These are phyloP conservation scores for Azorinus chamasolen DNA, from an alignment of 2,888 invertebrate genomes.

Conservation along the genomic window DNA sequence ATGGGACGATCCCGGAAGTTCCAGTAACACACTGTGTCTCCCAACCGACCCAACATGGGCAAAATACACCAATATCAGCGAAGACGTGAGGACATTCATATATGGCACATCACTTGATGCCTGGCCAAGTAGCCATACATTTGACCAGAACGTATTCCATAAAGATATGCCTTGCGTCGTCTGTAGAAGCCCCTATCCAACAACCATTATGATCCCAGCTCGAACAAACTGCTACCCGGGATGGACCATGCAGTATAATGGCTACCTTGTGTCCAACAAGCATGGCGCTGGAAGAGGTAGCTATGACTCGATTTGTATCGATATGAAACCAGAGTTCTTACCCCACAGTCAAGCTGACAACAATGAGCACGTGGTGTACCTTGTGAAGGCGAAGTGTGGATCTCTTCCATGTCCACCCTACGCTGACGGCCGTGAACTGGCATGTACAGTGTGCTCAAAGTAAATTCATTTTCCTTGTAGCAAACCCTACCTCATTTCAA, in stretches of 20 bases:
- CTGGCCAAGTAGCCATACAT: neutral
- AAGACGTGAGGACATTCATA: neutral
- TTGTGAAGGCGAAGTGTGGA: conserved; percentile 4
- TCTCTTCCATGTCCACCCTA: conserved; percentile 11
- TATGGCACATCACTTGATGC: neutral
- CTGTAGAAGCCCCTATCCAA: neutral
- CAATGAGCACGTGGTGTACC: conserved; percentile 3
- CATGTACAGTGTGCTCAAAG: conserved; percentile 14
- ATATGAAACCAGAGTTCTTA: conserved; percentile 5
- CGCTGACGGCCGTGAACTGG: neutral
- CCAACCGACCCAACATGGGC: conserved; percentile 6
- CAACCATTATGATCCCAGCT: conserved; percentile 10
- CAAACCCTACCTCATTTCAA: no score
- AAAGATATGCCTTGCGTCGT: conserved; percentile 13
- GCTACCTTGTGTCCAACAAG: neutral
- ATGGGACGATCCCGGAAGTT: neutral
- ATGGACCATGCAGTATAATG: conserved; percentile 8
- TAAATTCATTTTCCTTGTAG: no score
- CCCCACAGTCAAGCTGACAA: neutral
- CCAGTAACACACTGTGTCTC: conserved; percentile 4
- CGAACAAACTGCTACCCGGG: conserved; percentile 7
- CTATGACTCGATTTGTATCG: conserved; percentile 6
- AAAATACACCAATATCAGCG: neutral
- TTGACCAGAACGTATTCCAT: neutral
- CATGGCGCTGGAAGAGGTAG: neutral